Evolutionary conservation across 2,888 invertebrate genomes (phyloP), one percentile per base, ranked within the genome.

Genomic region (Anthrax anthrax): DNA sequence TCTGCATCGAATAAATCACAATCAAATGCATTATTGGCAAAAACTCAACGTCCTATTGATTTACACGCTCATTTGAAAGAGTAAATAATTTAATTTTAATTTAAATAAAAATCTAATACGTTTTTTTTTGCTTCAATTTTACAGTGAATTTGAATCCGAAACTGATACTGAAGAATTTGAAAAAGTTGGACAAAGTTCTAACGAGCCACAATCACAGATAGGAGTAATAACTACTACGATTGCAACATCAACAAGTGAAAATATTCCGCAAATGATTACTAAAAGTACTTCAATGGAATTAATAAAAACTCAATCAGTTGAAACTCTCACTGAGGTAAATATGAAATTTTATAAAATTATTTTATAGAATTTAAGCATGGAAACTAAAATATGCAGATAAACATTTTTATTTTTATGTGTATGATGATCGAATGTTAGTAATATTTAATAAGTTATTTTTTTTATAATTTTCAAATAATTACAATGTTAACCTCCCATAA

Each of bases 111-210:
- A 16, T 42, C 14, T 18, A 1, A 2, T 42, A 32, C 34, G 17
- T 48, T 36, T 43, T 46, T 34, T 43, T 46, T 48, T 12, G 18
- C 19, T 36, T 46, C 34, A 37, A 18, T 39, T 42, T 57, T 68
- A 49, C 69, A 84, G 84, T 61, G 82, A 80, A 52, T 81, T 81
- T 60, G 86, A 85, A 60, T 86, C 84, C 1, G 84, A 84, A 68
- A 81, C 83, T 0, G 86, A 87, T 59, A 81, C 81, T 0, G 84
- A 85, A 57, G 87, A 85, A 59, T 87, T 86, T 67, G 87, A 87
- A 67, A 83, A 81, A 61, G 77, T 87, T 10, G 74, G 78, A 16
- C 81, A 79, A 62, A 76, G 75, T 59, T 73, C 73, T 9, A 63
- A 71, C 50, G 72, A 71, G 40, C 64, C 65, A 53, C 65, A 64